Evolutionary conservation across 2,888 invertebrate species (phyloP).

Genomic region (Anarsia innoxiella): DNA sequence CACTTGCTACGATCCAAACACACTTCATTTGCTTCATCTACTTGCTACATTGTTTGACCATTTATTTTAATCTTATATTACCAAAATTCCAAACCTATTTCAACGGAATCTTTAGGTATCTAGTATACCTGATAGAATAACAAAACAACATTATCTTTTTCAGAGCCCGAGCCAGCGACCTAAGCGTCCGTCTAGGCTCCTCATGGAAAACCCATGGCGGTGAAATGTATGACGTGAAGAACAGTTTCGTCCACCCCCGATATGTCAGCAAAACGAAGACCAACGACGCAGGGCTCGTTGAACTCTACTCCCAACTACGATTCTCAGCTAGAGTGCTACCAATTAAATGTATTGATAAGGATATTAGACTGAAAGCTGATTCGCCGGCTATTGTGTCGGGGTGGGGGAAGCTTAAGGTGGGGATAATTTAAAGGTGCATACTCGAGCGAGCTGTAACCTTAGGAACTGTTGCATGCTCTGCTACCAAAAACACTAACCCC

Average conservation of each 20-base stretch:
- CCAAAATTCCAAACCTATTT: too few relatives aligned
- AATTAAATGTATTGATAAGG: conserved; percentile 45
- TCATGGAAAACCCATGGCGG: conserved; percentile 69
- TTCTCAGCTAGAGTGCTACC: conserved; percentile 56
- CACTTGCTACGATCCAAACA: too few relatives aligned
- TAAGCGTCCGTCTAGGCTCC: conserved; percentile 67
- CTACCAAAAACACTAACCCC: too few relatives aligned
- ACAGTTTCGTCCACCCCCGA: conserved; percentile 54
- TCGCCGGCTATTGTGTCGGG: conserved; percentile 59
- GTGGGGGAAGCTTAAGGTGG: conserved; percentile 59
- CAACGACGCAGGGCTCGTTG: conserved; percentile 65
- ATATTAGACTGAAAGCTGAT: conserved; percentile 36
- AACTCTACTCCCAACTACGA: conserved; percentile 49
- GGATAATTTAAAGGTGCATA: neutral
- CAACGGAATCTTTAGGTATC: too few relatives aligned
- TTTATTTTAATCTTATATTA: too few relatives aligned
- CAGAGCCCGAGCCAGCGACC: conserved; percentile 49
- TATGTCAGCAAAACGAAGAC: conserved; percentile 58
- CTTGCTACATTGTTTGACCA: too few relatives aligned
- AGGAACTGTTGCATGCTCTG: too few relatives aligned
- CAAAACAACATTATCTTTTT: too few relatives aligned
- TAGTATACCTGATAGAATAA: too few relatives aligned
- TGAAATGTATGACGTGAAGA: conserved; percentile 61
- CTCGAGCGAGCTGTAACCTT: too few relatives aligned
- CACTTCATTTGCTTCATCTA: too few relatives aligned